Percentiles rank a stretch among this genome's conserved stretches.
Conservation (phyloP, 2,797 vertebrate genomes). For the Rhinogobio ventralis region DNA sequence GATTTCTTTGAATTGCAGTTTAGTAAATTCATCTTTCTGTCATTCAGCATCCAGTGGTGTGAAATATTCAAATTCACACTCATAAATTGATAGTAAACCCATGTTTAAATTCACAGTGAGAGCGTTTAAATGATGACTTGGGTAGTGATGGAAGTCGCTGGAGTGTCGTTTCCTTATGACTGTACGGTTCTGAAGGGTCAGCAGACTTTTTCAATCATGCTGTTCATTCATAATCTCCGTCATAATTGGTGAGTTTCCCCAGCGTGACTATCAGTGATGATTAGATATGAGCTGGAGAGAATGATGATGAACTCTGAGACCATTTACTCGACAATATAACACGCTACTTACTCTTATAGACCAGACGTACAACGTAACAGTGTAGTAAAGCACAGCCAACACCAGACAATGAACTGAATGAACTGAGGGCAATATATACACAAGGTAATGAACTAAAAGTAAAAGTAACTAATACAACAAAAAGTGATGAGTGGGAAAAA, state of each 20-base stretch:
- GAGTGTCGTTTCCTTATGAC: not conserved
- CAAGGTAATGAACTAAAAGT: not conserved
- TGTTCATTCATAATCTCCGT: constrained; percentile 27
- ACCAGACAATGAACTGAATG: too few species aligned
- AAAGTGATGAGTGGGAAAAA: not conserved
- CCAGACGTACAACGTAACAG: not conserved
- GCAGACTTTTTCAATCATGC: constrained; percentile 27
- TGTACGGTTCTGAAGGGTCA: constrained; percentile 11
- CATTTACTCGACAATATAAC: constrained; percentile 3
- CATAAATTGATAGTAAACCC: not conserved
- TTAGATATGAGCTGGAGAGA: constrained; percentile 13
- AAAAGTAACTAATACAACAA: not conserved
- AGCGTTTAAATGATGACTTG: not conserved
- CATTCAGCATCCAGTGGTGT: not conserved
- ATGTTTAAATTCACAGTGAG: not conserved
- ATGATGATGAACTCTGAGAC: constrained; percentile 1
- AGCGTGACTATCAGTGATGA: constrained; percentile 26
- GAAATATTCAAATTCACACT: not conserved
- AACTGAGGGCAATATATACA: too few species aligned
- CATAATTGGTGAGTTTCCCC: constrained; percentile 1
- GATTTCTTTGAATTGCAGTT: not conserved
- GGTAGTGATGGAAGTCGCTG: not conserved
- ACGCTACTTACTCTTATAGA: not conserved
- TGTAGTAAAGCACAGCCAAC: not conserved
- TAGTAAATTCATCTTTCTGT: not conserved